Percentiles rank a stretch among this genome's conserved stretches.
Evolutionary conservation across 1,140 invertebrate genomes (phyloP).

Genomic region (Temnothorax nylanderi): DNA sequence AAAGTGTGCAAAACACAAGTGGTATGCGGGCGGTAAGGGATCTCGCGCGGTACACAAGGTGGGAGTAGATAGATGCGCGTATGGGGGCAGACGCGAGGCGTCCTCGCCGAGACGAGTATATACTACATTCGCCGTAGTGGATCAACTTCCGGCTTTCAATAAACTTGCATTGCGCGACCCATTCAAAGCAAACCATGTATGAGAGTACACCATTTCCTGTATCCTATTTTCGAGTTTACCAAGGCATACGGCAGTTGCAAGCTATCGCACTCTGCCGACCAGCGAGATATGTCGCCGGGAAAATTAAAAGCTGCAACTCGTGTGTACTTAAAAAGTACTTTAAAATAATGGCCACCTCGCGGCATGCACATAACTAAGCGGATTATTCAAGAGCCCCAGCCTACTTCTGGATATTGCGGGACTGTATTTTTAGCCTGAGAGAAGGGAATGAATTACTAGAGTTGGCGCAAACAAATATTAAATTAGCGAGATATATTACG

Average conservation of each 20-base stretch:
- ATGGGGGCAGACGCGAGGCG: background rate
- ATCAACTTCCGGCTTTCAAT: conserved; percentile 67
- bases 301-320: conserved; percentile 56
- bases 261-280: background rate
- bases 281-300: background rate
- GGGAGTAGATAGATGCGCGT: conserved; percentile 1
- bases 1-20: conserved; percentile 16
- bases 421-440: background rate
- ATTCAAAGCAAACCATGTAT: conserved; percentile 61
- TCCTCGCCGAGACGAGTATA: background rate
- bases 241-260: background rate
- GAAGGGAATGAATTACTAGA: background rate
- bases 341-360: conserved; percentile 13
- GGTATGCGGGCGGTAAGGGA: background rate
- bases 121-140: conserved; percentile 15
- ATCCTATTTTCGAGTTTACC: conserved; percentile 55
- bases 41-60: background rate
- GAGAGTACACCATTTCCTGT: conserved; percentile 61
- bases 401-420: conserved; percentile 18
- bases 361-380: conserved; percentile 12
- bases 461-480: background rate
- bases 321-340: conserved; percentile 43
- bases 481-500: conserved; percentile 14
- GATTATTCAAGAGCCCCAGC: conserved; percentile 32
- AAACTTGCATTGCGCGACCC: conserved; percentile 57